phyloP scores from a whole-genome alignment of 1,140 invertebrate species.

The Fopius arisanus region DNA sequence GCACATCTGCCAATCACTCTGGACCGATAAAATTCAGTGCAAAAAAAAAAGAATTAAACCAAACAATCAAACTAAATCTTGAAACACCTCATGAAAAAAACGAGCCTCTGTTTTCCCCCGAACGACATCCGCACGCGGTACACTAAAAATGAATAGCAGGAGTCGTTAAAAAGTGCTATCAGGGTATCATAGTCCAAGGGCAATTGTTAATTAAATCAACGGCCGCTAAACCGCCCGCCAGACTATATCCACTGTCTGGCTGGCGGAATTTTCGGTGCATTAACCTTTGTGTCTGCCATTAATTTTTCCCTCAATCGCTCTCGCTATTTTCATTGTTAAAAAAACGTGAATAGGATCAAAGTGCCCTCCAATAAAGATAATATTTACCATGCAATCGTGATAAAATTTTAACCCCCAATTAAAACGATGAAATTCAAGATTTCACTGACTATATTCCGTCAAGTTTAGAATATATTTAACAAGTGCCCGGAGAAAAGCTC shows the following conservation, averaged over 20 bases:
- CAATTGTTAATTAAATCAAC: slow-evolving; percentile 21
- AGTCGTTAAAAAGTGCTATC: slow-evolving; percentile 7
- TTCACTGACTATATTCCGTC: too few species aligned
- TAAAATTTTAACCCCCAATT: too few species aligned
- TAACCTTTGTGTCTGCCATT: slow-evolving; percentile 19
- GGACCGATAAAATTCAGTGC: background rate
- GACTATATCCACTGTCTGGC: slow-evolving; percentile 4
- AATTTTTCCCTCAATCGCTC: background rate
- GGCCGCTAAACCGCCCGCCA: slow-evolving; percentile 4
- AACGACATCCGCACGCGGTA: background rate
- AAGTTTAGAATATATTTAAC: slow-evolving; percentile 37
- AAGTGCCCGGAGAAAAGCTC: slow-evolving; percentile 17
- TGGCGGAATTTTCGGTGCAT: slow-evolving; percentile 12
- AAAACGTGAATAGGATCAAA: too few species aligned
- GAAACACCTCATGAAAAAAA: background rate
- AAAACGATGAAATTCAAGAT: too few species aligned
- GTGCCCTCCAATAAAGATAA: too few species aligned
- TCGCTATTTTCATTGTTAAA: background rate
- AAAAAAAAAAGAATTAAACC: background rate
- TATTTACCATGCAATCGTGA: too few species aligned
- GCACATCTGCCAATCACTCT: background rate
- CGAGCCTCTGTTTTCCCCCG: background rate
- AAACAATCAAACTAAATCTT: background rate
- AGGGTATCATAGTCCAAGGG: slow-evolving; percentile 7
- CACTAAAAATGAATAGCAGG: background rate